Base-by-base conservation (phyloP, 2,888 invertebrate species). In the Craniophora ligustri region DNA sequence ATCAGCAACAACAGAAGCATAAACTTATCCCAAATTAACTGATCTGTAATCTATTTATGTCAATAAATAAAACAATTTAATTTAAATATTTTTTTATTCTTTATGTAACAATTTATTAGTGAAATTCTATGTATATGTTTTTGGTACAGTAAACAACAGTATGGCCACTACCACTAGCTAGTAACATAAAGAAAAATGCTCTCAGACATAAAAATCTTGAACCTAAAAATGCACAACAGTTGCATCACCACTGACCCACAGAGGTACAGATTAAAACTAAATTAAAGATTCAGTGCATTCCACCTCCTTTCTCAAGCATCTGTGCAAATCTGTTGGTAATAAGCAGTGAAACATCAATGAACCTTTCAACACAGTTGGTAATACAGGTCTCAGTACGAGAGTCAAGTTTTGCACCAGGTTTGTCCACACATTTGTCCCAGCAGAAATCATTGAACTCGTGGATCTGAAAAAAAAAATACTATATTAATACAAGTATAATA, bases 351-450 rank as follows among this genome's bases (percentile, higher is more conserved):
- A 98, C 97, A 88, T 99, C 98, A 66, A 99, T 98, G 83, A 99
- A 99, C 76, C 99, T 94, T 79, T 98, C 98, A 0, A 98, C 98
- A 88, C 99, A 99, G 86, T 99, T 99, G 11, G 95, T 95, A 47
- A 99, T 92, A 80, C 99, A 99, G 0, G 97, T 96, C 91, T 99
- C 98, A 1, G 98, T 98, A 76, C 96, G 95, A 49, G 96, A 96
- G 84, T 98, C 98, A 67, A 99, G 87, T 89, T 98, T 98, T 36
- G 95, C 95, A 26, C 97, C 95, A 3, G 98, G 98, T 81, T 98
- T 98, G 47, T 98, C 98, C 26, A 99, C 95, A 84, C 99, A 99
- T 85, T 98, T 98, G 13, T 99, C 98, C 99, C 99, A 99, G 85
- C 99, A 99, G 67, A 97, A 95, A 79, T 98, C 98, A 76, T 97